Conservation (phyloP, 2,113 vertebrate genomes). For the Scopus umbretta region DNA sequence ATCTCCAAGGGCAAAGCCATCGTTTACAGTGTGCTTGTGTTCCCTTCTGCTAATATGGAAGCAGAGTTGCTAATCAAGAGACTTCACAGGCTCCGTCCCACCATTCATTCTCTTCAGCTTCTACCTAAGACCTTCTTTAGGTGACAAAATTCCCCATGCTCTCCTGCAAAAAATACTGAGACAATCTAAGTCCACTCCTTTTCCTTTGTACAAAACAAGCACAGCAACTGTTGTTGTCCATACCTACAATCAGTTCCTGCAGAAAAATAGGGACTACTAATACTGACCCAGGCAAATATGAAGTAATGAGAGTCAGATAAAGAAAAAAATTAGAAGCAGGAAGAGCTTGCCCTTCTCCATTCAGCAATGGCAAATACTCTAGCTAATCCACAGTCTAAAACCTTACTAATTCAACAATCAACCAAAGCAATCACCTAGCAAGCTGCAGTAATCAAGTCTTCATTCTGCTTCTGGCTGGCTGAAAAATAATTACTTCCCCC, state of each 20-base stretch:
- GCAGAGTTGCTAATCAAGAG: neutral
- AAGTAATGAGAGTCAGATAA: neutral
- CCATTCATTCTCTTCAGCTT: neutral
- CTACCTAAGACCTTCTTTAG: neutral
- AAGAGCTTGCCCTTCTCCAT: neutral
- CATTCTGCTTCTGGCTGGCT: neutral
- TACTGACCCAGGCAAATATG: neutral
- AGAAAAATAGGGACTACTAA: neutral
- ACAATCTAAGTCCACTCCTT: neutral
- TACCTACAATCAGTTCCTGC: neutral
- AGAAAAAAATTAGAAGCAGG: neutral
- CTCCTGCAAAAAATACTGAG: neutral
- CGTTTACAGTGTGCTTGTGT: neutral
- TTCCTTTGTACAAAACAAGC: neutral
- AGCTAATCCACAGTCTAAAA: neutral
- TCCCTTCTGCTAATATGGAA: neutral
- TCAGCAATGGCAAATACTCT: neutral
- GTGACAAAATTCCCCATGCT: neutral
- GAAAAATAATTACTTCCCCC: neutral
- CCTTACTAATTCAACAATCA: neutral
- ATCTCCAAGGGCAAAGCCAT: neutral
- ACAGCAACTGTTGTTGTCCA: neutral
- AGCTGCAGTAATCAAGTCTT: neutral
- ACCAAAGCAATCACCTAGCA: neutral
- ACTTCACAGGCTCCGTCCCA: neutral